Evolutionary conservation across 1,140 invertebrate genomes (phyloP).

Genomic region (Drosophila parvula): DNA sequence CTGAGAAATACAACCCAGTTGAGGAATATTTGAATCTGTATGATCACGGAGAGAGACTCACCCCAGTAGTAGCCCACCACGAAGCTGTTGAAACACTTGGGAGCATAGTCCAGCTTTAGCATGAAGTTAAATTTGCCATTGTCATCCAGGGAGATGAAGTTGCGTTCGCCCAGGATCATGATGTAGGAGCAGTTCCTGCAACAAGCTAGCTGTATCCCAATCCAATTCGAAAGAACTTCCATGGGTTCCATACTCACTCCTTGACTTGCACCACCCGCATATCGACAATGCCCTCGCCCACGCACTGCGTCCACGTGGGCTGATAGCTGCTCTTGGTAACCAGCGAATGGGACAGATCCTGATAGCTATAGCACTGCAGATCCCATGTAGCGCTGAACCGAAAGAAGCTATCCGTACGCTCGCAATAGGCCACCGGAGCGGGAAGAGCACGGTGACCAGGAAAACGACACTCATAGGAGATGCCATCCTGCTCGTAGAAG

Average conservation of each 20-base stretch:
- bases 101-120: conserved; percentile 78
- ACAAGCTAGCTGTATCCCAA: too few relatives aligned
- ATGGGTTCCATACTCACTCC: conserved; percentile 45
- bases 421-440: conserved; percentile 88
- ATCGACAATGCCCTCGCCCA: conserved; percentile 78
- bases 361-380: conserved; percentile 87
- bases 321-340: conserved; percentile 68
- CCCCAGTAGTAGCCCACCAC: conserved; percentile 82
- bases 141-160: conserved; percentile 75
- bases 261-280: conserved; percentile 74
- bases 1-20: conserved; percentile 55
- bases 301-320: conserved; percentile 77
- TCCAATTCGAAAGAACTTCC: too few relatives aligned
- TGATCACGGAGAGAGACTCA: conserved; percentile 24
- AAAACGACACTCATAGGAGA: conserved; percentile 77
- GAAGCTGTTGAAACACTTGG: conserved; percentile 79
- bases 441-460: conserved; percentile 88
- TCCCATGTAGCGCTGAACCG: conserved; percentile 88
- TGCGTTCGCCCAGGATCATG: conserved; percentile 77
- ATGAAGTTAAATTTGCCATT: conserved; percentile 78
- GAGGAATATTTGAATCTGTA: too few relatives aligned
- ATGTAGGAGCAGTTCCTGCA: conserved; percentile 65
- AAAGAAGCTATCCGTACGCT: conserved; percentile 89
- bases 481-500: conserved; percentile 89
- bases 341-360: conserved; percentile 76